Evolutionary conservation across 1,140 invertebrate genomes (phyloP).

Genomic region (Bradysia coprophila): DNA sequence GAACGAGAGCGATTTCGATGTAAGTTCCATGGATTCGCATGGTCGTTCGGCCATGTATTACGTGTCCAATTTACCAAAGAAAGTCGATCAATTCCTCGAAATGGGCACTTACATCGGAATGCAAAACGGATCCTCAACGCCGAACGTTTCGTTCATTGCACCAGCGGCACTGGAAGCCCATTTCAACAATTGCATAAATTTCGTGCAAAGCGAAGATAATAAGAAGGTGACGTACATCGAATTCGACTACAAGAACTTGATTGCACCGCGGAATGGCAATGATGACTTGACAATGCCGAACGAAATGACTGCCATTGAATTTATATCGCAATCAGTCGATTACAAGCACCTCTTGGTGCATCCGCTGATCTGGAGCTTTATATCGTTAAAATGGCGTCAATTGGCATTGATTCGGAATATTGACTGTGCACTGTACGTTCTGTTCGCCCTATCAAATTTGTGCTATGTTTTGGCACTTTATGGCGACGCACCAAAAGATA

Average conservation of each 20-base stretch:
- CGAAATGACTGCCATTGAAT: background rate
- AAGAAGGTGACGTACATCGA: background rate
- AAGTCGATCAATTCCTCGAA: background rate
- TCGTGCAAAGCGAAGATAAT: slow-evolving; percentile 1
- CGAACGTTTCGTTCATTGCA: background rate
- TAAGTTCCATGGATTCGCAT: slow-evolving; percentile 1
- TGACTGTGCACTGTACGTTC: background rate
- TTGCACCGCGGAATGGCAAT: background rate
- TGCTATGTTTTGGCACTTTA: background rate
- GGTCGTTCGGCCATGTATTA: slow-evolving; percentile 1
- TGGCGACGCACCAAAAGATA: background rate
- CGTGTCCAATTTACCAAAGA: background rate
- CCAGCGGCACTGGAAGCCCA: background rate
- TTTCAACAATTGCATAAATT: background rate
- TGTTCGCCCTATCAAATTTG: background rate
- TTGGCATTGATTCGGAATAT: slow-evolving; percentile 1
- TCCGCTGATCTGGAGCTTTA: background rate
- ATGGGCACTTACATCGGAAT: background rate
- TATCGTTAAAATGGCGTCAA: background rate
- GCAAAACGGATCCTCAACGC: slow-evolving; percentile 1
- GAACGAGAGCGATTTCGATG: background rate
- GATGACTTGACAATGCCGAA: background rate
- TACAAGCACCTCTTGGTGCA: background rate
- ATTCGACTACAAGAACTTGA: slow-evolving; percentile 1
- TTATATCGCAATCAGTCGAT: background rate